A percentile compares a stretch with the other conserved stretches of the same genome.
phyloP scores from a whole-genome alignment of 2,797 vertebrate genomes.

The Adelosebastes latens region DNA sequence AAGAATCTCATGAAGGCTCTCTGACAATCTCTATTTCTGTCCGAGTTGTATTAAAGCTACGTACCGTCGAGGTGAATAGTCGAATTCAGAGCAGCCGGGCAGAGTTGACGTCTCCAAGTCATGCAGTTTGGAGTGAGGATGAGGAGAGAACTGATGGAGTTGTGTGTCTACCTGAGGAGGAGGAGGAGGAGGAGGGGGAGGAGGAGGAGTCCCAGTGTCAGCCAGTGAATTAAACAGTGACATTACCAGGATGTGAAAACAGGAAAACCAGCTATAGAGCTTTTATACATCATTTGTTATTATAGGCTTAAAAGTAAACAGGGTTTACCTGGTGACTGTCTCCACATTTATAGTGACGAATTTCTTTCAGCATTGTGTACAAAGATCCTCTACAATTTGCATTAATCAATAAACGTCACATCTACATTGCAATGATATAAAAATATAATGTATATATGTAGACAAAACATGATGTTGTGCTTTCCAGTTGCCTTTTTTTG shows the following conservation, averaged over 20 bases:
- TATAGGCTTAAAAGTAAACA: background rate
- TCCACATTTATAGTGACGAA: background rate
- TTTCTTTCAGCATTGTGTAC: background rate
- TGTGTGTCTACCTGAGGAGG: slow-evolving; percentile 68
- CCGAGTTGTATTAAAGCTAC: slow-evolving; percentile 22
- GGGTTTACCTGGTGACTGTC: background rate
- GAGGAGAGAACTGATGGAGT: slow-evolving; percentile 56
- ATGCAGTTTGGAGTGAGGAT: slow-evolving; percentile 63
- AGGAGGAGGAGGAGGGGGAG: slow-evolving; percentile 31
- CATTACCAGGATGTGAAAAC: background rate
- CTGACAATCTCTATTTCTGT: background rate
- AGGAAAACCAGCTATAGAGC: background rate
- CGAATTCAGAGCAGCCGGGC: slow-evolving; percentile 44
- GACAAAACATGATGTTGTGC: background rate
- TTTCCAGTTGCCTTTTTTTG: background rate
- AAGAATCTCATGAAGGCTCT: background rate
- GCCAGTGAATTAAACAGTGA: slow-evolving; percentile 13
- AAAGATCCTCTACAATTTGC: background rate
- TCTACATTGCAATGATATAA: background rate
- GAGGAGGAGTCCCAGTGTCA: slow-evolving; percentile 68
- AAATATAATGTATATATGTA: background rate
- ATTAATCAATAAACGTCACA: background rate
- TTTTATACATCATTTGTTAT: background rate
- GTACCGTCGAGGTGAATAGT: slow-evolving; percentile 44
- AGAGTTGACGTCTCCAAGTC: slow-evolving; percentile 57